phyloP scores from a whole-genome alignment of 2,113 vertebrate genomes.

The Dasyornis broadbenti region DNA sequence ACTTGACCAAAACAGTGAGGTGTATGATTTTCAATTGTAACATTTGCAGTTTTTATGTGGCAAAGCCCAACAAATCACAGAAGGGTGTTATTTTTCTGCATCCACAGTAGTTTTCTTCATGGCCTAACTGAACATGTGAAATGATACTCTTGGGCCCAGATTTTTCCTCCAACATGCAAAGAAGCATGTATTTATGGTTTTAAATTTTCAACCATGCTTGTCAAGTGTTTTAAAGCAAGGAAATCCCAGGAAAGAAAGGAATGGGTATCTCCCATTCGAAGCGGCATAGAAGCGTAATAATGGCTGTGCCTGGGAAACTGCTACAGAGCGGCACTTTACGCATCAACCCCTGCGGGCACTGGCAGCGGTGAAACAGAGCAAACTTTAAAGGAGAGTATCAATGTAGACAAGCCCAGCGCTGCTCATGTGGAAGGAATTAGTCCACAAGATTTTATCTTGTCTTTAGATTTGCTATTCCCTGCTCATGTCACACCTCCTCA shows the following conservation, averaged over 20 bases:
- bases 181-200: not conserved
- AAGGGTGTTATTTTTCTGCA: not conserved
- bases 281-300: rapidly evolving
- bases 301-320: slow-evolving; percentile 1
- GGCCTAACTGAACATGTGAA: not conserved
- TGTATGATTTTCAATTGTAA: not conserved
- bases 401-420: not conserved
- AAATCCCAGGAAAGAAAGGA: not conserved
- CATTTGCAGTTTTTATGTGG: not conserved
- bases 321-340: not conserved
- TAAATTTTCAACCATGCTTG: not conserved
- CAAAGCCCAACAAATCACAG: not conserved
- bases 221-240: not conserved
- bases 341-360: not conserved
- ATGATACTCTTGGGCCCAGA: not conserved
- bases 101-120: not conserved
- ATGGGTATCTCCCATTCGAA: rapidly evolving
- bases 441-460: slow-evolving; percentile 29
- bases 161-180: not conserved
- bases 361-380: not conserved
- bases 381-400: not conserved
- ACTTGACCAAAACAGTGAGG: not conserved
- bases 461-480: not conserved
- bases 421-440: not conserved
- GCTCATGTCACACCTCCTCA: not conserved